These are phyloP conservation scores for Zaprionus obscuricornis DNA, from an alignment of 2,888 invertebrate species.

Conservation along the genomic window DNA sequence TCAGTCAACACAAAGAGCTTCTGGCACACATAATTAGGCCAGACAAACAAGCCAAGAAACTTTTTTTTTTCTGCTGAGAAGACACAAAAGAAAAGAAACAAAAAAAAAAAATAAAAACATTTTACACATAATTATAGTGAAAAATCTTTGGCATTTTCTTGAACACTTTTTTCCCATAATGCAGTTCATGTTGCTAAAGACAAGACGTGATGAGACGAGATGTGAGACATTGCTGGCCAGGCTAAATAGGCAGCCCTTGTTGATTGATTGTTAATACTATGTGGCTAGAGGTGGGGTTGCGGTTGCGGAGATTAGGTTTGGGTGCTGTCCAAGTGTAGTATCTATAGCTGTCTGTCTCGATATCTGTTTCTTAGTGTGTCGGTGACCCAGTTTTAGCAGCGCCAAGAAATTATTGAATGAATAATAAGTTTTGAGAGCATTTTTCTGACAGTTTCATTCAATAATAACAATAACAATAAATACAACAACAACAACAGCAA, in stretches of 20 bases:
- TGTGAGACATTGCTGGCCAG: too few relatives aligned
- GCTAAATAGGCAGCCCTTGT: constrained; percentile 59
- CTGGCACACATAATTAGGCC: constrained; percentile 22
- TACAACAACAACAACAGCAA: constrained; percentile 16
- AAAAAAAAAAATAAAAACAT: constrained; percentile 10
- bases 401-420: constrained; percentile 70
- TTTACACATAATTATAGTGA: constrained; percentile 51
- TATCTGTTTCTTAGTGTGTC: neutral
- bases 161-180: constrained; percentile 33
- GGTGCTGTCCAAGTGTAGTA: constrained; percentile 2
- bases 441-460: constrained; percentile 60
- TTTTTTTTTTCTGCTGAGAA: too few relatives aligned
- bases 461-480: constrained; percentile 19
- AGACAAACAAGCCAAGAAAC: too few relatives aligned
- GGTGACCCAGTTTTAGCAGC: constrained; percentile 61
- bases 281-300: too few relatives aligned
- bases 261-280: constrained; percentile 55
- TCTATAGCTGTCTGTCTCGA: constrained; percentile 10
- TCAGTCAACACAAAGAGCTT: constrained; percentile 2
- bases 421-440: constrained; percentile 47
- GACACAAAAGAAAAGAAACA: too few relatives aligned
- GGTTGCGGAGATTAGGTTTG: too few relatives aligned
- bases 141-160: constrained; percentile 16
- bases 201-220: too few relatives aligned
- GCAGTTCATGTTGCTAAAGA: constrained; percentile 2